phyloP scores from a whole-genome alignment of 2,888 invertebrate species.

The Mythimna impura region DNA sequence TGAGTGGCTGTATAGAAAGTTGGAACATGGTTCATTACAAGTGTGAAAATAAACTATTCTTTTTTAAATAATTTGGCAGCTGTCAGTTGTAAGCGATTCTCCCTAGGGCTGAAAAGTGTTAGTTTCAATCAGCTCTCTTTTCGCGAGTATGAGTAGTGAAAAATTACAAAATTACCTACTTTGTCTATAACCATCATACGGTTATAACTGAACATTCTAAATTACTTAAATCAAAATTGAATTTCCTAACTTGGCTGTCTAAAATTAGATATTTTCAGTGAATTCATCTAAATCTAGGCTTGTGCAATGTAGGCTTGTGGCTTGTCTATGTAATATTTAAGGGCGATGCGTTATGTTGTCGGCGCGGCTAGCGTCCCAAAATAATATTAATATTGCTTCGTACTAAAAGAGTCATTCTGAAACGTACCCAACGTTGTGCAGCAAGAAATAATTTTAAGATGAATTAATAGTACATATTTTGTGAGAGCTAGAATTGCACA shows the following conservation, averaged over 20 bases:
- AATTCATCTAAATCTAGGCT: neutral
- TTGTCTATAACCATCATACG: neutral
- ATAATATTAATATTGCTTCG: conserved; percentile 5
- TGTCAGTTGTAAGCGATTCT: too few species aligned
- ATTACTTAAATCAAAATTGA: conserved; percentile 14
- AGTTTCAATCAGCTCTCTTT: too few species aligned
- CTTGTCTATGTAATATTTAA: conserved; percentile 7
- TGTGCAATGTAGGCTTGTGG: neutral
- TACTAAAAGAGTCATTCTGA: neutral
- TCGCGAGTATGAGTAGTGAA: too few species aligned
- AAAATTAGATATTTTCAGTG: conserved; percentile 6
- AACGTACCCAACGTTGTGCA: too few species aligned
- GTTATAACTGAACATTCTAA: neutral
- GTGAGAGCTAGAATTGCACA: too few species aligned
- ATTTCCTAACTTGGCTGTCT: neutral
- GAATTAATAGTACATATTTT: too few species aligned
- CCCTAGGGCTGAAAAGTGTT: too few species aligned
- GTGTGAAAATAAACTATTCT: too few species aligned
- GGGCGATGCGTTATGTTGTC: neutral
- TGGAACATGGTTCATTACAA: too few species aligned
- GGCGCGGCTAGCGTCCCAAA: neutral
- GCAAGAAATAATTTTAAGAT: too few species aligned
- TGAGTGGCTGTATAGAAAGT: too few species aligned
- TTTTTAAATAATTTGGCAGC: too few species aligned
- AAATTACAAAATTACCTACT: neutral